Base-by-base conservation (phyloP, 2,113 vertebrate genomes). In the Seriola quinqueradiata region DNA sequence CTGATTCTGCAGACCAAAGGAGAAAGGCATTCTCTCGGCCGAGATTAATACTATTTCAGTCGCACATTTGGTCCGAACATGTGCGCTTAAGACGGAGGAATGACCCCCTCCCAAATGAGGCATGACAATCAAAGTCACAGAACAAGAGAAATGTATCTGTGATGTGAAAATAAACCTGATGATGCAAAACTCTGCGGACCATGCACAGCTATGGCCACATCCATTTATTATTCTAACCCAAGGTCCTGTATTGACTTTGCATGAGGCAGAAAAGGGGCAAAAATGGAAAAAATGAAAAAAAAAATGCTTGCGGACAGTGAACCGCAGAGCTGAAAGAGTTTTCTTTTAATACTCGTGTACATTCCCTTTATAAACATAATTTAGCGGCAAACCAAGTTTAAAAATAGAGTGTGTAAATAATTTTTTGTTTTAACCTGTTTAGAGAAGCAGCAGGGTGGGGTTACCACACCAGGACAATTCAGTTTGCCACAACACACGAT, bases 41-140 rank as follows among this genome's bases (percentile, higher is more conserved):
- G 77, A 72, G 80, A 76, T 74, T 73, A 75, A 73, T 54, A 64
- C 77, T 75, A 65, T 82, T 83, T 74, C 60, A 55, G 82, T 83
- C 67, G 25, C 78, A 69, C 83, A 78, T 77, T 86, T 83, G 87
- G 71, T 79, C 81, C 2, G 67, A 77, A 82, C 86, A 80, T 83
- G 85, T 88, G 87, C 8, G 58, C 82, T 50, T 38, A 57, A 85
- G 69, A 72, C 65, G 28, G 75, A 72, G 67, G 71, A 90, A 50
- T 50, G 84, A 79, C 81, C 75, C 42, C 70, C 19, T 77, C 76
- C 82, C 87, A 91, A 95, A 94, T 92, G 93, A 93, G 89, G 82
- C 90, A 19, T 81, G 89, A 90, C 93, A 93, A 93, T 93, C 91
- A 91, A 89, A 92, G 85, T 89, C 81, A 74, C 81, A 82, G 85